A percentile compares a stretch with the other conserved stretches of the same genome.
phyloP scores from a whole-genome alignment of 2,797 vertebrate species.

The Ctenopoma kingsleyae region DNA sequence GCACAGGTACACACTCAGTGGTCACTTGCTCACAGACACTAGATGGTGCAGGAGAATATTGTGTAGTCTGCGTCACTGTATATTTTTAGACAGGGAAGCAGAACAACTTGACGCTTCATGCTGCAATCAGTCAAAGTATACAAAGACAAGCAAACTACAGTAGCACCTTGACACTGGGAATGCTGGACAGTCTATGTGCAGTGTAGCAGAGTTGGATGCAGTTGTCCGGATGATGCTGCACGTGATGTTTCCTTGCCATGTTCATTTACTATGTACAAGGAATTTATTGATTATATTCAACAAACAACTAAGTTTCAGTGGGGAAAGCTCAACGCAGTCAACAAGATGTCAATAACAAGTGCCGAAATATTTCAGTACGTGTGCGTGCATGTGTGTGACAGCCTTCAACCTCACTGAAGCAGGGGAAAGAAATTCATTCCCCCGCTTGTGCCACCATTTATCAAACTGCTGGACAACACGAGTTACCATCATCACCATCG shows the following conservation, averaged over 20 bases:
- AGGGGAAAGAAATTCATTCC: neutral
- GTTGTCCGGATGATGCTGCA: neutral
- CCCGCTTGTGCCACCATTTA: constrained; percentile 1
- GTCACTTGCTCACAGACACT: no score
- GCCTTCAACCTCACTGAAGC: neutral
- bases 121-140: neutral
- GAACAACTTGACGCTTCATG: neutral
- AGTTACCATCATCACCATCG: neutral
- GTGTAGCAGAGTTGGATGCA: neutral
- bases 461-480: constrained; percentile 12
- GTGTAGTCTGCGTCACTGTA: neutral
- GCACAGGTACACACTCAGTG: neutral
- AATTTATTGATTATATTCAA: neutral
- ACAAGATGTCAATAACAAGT: neutral
- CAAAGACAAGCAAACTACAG: neutral
- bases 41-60: neutral
- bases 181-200: neutral
- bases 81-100: neutral
- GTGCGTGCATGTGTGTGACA: constrained; percentile 4
- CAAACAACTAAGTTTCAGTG: neutral
- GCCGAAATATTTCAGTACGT: neutral
- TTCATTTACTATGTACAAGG: neutral
- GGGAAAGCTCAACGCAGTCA: neutral
- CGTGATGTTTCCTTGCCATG: neutral
- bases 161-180: neutral